Base-by-base conservation (phyloP, 2,888 invertebrate species). In the Hydraecia micacea region DNA sequence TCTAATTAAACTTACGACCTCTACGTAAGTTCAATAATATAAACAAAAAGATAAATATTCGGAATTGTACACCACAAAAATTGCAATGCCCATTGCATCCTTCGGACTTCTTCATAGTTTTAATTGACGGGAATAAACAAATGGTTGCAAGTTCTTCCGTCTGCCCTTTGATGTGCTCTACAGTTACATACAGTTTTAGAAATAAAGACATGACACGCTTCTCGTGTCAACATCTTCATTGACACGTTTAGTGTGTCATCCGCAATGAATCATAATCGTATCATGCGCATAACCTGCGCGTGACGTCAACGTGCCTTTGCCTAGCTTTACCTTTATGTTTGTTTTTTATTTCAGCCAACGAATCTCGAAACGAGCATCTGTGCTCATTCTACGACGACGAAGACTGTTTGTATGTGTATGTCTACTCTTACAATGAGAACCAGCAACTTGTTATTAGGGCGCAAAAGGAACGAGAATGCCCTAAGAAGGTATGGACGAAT, bases 381-480 rank as follows among this genome's bases (percentile, higher is more conserved):
- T 99, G 99, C 94, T 97, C 98, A 76, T 98, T 98, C 94, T 98
- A 98, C 91, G 99, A 99, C 93, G 98, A 99, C 86, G 98, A 99
- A 84, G 99, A 99, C 91, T 99, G 99, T 93, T 97, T 98, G 91
- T 99, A 98, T 92, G 98, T 98, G 80, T 99, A 98, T 92, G 98
- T 99, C 70, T 99, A 99, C 92, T 98, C 98, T 62, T 99, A 98
- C 93, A 97, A 98, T 91, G 97, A 97, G 82, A 96, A 97, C 68
- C 97, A 98, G 81, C 97, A 97, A 89, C 97, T 98, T 32, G 97
- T 97, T 80, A 98, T 99, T 21, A 96, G 98, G 83, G 99, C 98
- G 15, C 98, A 98, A 95, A 97, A 98, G 94, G 98, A 98, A 81
- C 97, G 98, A 86, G 98, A 98, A 90, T 99, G 99, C 92, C 99